phyloP scores from a whole-genome alignment of 2,888 invertebrate species.

The Parasteatoda lunata region DNA sequence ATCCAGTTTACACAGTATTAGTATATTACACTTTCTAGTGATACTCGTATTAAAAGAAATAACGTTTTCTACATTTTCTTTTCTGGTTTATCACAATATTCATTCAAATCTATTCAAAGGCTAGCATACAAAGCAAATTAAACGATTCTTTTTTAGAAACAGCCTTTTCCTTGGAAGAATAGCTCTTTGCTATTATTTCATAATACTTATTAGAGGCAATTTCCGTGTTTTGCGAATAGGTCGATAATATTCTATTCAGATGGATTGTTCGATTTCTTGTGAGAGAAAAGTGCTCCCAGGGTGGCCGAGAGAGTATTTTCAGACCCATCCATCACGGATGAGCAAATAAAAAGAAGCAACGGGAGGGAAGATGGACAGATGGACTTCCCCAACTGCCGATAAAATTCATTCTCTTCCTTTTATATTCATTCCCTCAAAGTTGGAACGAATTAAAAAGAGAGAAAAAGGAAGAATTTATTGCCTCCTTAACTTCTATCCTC shows the following conservation, averaged over 20 bases:
- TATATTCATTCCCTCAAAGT: conserved; percentile 11
- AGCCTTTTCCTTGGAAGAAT: too few relatives aligned
- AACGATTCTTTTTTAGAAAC: too few relatives aligned
- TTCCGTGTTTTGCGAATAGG: conserved; percentile 23
- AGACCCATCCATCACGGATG: conserved; percentile 52
- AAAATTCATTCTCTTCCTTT: conserved; percentile 35
- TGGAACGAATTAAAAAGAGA: conserved; percentile 44
- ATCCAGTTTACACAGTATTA: too few relatives aligned
- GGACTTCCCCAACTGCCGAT: conserved; percentile 28
- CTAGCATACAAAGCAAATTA: too few relatives aligned
- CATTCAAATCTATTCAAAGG: too few relatives aligned
- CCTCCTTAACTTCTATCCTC: conserved; percentile 2
- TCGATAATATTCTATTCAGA: conserved; percentile 50
- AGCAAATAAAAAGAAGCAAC: conserved; percentile 48
- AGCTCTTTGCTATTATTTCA: too few relatives aligned
- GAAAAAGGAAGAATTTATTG: conserved; percentile 51
- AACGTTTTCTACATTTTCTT: too few relatives aligned
- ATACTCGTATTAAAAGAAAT: too few relatives aligned
- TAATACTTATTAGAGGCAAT: not conserved
- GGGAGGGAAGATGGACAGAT: conserved; percentile 23
- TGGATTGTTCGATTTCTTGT: conserved; percentile 40
- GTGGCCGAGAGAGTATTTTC: not conserved
- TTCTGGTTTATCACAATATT: too few relatives aligned
- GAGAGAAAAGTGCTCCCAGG: not conserved
- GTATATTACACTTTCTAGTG: too few relatives aligned